phyloP scores from a whole-genome alignment of 2,113 vertebrate species.

The Megaleporinus macrocephalus region DNA sequence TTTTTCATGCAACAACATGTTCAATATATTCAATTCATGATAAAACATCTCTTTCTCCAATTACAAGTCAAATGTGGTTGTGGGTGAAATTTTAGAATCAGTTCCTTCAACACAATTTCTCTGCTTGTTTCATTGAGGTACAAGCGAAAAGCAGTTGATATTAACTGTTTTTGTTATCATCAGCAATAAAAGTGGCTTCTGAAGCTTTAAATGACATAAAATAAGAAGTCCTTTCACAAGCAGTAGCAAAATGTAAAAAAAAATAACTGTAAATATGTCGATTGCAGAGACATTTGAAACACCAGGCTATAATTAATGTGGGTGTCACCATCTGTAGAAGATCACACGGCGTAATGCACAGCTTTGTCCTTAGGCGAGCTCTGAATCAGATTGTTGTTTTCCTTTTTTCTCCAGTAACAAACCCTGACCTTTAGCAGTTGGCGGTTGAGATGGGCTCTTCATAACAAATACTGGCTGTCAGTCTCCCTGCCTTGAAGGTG shows the following conservation, averaged over 20 bases:
- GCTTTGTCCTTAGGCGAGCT: constrained; percentile 7
- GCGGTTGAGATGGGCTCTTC: constrained; percentile 25
- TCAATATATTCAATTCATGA: not conserved
- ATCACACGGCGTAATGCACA: not conserved
- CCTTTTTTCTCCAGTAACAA: constrained; percentile 32
- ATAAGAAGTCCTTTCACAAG: not conserved
- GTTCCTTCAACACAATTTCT: not conserved
- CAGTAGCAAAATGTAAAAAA: not conserved
- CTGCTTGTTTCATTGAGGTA: not conserved
- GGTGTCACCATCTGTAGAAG: constrained; percentile 3
- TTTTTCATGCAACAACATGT: too few species aligned
- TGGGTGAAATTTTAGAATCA: not conserved
- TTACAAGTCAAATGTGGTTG: not conserved
- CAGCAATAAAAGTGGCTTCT: not conserved
- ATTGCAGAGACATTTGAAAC: not conserved
- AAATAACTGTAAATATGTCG: not conserved
- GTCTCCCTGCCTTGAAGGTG: constrained; percentile 35
- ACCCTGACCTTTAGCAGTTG: constrained; percentile 44
- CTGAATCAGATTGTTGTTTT: constrained; percentile 5
- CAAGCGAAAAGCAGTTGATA: not conserved
- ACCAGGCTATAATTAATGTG: constrained; percentile 5
- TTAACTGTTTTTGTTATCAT: too few species aligned
- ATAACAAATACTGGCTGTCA: constrained; percentile 41
- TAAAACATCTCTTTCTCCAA: not conserved
- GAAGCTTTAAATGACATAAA: not conserved